A percentile compares a stretch with the other conserved stretches of the same genome.
Conservation (phyloP, 2,113 vertebrate genomes). For the Hypocryptadius cinnamomeus region DNA sequence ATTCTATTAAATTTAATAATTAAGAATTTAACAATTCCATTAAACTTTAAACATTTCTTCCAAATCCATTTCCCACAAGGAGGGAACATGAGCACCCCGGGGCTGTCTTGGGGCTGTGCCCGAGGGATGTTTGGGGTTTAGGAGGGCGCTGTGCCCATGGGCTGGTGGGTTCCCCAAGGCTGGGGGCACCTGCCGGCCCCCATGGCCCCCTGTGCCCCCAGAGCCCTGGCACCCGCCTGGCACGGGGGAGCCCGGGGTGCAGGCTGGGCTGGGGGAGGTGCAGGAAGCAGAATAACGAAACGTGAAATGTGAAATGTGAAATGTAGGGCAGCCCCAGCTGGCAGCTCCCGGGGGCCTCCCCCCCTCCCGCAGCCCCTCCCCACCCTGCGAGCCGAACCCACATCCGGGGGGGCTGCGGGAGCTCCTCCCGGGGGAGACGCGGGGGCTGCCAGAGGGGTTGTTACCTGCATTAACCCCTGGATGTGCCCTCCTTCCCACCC, state of each 20-base stretch:
- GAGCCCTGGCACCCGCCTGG: no score
- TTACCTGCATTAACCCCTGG: background rate
- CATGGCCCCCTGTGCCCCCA: no score
- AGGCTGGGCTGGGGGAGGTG: background rate
- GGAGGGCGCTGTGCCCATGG: background rate
- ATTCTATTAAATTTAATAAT: no score
- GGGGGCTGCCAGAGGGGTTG: background rate
- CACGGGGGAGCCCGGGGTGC: background rate
- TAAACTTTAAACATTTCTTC: background rate
- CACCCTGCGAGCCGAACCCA: background rate
- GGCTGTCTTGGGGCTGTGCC: background rate
- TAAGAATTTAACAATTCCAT: background rate
- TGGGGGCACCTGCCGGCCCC: background rate
- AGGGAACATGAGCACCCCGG: background rate
- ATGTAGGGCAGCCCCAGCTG: constrained; percentile 54
- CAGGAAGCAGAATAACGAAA: constrained; percentile 39
- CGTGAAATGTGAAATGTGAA: background rate
- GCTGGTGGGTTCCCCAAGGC: background rate
- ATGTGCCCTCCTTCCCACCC: background rate
- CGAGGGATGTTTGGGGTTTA: rapidly evolving
- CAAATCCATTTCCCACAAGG: no score
- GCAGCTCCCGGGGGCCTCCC: background rate
- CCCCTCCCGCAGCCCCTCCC: background rate
- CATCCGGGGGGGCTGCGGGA: background rate
- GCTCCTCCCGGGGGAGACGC: background rate